These are phyloP conservation scores for Phyllotreta striolata DNA, from an alignment of 2,888 invertebrate genomes.

Conservation along the genomic window DNA sequence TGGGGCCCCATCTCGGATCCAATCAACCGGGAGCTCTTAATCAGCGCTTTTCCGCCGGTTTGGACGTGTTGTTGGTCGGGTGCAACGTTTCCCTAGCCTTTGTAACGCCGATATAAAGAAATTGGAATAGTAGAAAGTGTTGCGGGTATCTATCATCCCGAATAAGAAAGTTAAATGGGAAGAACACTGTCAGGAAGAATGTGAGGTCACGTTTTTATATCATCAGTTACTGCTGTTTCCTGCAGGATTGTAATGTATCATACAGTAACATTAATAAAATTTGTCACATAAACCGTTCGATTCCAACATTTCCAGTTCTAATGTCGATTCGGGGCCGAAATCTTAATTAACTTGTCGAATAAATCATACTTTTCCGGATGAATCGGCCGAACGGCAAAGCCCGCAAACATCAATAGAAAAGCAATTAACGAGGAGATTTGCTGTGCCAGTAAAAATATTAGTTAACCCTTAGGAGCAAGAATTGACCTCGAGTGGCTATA, in stretches of 20 bases:
- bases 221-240: no score
- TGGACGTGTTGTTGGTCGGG: constrained; percentile 34
- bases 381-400: constrained; percentile 18
- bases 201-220: no score
- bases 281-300: constrained; percentile 12
- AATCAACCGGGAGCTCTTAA: constrained; percentile 40
- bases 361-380: constrained; percentile 29
- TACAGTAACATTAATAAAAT: constrained; percentile 9
- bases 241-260: no score
- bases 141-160: constrained; percentile 16
- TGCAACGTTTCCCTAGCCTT: constrained; percentile 9
- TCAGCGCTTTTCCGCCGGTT: constrained; percentile 33
- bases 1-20: constrained; percentile 39
- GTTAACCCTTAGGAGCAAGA: constrained; percentile 37
- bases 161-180: constrained; percentile 8
- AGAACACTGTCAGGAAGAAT: not conserved
- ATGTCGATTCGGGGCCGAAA: constrained; percentile 9
- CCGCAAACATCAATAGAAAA: constrained; percentile 34
- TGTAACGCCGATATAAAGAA: no score
- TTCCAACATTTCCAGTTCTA: constrained; percentile 12
- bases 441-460: constrained; percentile 37
- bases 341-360: constrained; percentile 30
- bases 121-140: not conserved
- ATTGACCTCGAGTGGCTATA: constrained; percentile 39
- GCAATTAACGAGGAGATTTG: constrained; percentile 36